phyloP scores from a whole-genome alignment of 1,140 invertebrate species.

The Cyrtorhinus lividipennis region DNA sequence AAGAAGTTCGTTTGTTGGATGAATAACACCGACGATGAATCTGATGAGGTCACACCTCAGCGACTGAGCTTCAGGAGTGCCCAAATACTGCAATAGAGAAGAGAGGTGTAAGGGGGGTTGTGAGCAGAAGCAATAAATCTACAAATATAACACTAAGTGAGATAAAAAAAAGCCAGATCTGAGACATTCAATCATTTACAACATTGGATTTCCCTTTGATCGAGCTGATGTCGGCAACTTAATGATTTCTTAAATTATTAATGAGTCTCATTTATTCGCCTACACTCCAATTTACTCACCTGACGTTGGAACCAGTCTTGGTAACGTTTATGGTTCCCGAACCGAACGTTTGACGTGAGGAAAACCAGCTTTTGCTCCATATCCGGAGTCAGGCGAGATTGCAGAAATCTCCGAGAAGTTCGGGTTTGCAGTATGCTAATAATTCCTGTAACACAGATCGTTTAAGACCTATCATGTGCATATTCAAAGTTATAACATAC shows the following conservation, averaged over 20 bases:
- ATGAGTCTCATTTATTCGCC: too few species aligned
- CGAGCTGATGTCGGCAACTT: too few species aligned
- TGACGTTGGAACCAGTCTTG: conserved; percentile 96
- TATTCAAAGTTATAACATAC: neutral
- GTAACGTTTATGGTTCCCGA: conserved; percentile 94
- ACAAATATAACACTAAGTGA: too few species aligned
- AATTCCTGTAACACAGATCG: conserved; percentile 45
- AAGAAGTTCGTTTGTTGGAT: conserved; percentile 91
- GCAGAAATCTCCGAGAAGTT: conserved; percentile 81
- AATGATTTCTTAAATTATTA: too few species aligned
- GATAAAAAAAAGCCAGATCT: too few species aligned
- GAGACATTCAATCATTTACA: too few species aligned
- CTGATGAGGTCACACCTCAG: conserved; percentile 89
- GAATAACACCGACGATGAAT: conserved; percentile 94
- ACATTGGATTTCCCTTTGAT: too few species aligned
- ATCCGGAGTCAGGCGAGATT: conserved; percentile 84
- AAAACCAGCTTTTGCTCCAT: conserved; percentile 94
- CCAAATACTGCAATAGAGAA: conserved; percentile 59
- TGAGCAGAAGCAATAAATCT: too few species aligned
- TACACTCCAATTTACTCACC: too few species aligned
- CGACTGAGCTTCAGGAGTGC: conserved; percentile 92
- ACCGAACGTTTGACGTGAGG: conserved; percentile 80
- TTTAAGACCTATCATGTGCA: too few species aligned
- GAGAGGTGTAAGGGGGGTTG: neutral
- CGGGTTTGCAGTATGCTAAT: conserved; percentile 73